Evolutionary conservation across 2,888 invertebrate genomes (phyloP).

Genomic region (Idaea biselata): DNA sequence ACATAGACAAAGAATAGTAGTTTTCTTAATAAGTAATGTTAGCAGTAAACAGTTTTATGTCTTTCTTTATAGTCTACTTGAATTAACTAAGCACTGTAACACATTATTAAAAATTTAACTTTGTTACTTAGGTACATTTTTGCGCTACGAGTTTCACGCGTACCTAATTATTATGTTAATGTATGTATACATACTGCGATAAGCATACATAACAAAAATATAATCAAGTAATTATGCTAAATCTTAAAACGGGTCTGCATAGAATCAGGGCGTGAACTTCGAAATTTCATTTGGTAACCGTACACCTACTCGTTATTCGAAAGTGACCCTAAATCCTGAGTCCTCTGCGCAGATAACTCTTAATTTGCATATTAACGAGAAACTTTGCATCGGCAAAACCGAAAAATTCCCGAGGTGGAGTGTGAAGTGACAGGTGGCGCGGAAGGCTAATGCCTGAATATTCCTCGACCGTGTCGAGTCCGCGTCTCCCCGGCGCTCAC

Average conservation of each 20-base stretch:
- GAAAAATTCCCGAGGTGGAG: constrained; percentile 68
- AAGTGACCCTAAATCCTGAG: constrained; percentile 64
- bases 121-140: constrained; percentile 46
- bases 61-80: constrained; percentile 58
- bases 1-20: constrained; percentile 42
- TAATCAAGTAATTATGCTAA: constrained; percentile 65
- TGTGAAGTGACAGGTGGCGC: constrained; percentile 71
- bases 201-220: constrained; percentile 57
- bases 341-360: constrained; percentile 70
- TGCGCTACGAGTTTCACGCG: constrained; percentile 48
- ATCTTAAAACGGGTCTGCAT: constrained; percentile 61
- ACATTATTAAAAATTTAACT: constrained; percentile 57
- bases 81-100: constrained; percentile 57
- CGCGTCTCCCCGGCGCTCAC: constrained; percentile 16
- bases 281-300: constrained; percentile 59
- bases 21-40: constrained; percentile 50
- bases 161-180: constrained; percentile 52
- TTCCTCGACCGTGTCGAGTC: constrained; percentile 50
- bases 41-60: constrained; percentile 58
- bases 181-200: constrained; percentile 46
- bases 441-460: constrained; percentile 55
- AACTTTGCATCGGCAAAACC: constrained; percentile 72
- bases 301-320: constrained; percentile 52
- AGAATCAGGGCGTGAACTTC: constrained; percentile 61
- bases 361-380: constrained; percentile 79